Evolutionary conservation across 1,140 invertebrate genomes (phyloP).

Genomic region (Neotoxoptera formosana): DNA sequence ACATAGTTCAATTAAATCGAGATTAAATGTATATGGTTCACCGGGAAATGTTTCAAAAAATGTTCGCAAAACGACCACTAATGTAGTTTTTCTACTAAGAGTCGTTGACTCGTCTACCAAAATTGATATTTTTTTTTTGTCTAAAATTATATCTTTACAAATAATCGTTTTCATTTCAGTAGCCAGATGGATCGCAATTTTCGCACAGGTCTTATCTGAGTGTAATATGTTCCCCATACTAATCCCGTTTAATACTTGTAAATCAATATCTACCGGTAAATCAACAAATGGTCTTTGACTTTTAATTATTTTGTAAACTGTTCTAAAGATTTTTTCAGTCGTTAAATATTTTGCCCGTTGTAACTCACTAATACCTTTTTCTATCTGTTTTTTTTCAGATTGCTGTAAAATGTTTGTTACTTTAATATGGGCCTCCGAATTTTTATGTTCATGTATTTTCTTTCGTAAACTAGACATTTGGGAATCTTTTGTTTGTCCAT

Average conservation of each 20-base stretch:
- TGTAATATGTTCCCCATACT: neutral
- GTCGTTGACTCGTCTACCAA: neutral
- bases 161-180: conserved; percentile 21
- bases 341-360: too few species aligned
- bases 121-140: neutral
- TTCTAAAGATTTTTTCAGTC: too few species aligned
- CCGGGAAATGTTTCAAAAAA: conserved; percentile 21
- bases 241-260: conserved; percentile 3
- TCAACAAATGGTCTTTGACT: too few species aligned
- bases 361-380: too few species aligned
- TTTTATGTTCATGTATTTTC: too few species aligned
- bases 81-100: neutral
- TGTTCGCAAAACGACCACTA: conserved; percentile 8
- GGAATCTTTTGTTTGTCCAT: too few species aligned
- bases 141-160: neutral
- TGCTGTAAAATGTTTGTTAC: too few species aligned
- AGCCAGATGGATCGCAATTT: neutral
- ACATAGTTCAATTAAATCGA: conserved; percentile 29
- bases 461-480: too few species aligned
- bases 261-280: too few species aligned
- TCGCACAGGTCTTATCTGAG: neutral
- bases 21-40: conserved; percentile 21
- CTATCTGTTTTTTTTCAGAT: too few species aligned
- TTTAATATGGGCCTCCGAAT: too few species aligned
- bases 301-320: too few species aligned